Conservation (phyloP, 2,113 vertebrate genomes). For the Echinops telfairi region DNA sequence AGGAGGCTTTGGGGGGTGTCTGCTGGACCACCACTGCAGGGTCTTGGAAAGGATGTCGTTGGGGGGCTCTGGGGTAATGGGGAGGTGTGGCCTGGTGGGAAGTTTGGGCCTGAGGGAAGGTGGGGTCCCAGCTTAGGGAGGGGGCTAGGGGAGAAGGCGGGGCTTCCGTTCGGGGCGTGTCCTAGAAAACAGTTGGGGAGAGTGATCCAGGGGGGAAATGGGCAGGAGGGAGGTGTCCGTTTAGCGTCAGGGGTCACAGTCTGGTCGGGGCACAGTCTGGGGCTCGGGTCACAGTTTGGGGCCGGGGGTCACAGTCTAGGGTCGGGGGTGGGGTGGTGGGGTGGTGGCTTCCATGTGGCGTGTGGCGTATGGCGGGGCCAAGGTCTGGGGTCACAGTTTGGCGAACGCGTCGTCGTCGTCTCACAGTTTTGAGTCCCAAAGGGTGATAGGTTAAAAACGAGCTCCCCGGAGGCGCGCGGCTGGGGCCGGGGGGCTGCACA, state of each 20-base stretch:
- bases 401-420: slow-evolving; percentile 58
- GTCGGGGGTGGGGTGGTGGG: slow-evolving; percentile 81
- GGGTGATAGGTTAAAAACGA: slow-evolving; percentile 83
- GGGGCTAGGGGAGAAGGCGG: neutral
- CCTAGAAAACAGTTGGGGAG: slow-evolving; percentile 40
- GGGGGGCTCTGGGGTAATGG: slow-evolving; percentile 33
- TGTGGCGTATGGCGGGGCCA: slow-evolving; percentile 56
- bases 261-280: slow-evolving; percentile 75
- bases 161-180: slow-evolving; percentile 62
- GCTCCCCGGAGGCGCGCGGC: slow-evolving; percentile 78
- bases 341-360: slow-evolving; percentile 70
- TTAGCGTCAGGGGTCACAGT: slow-evolving; percentile 69
- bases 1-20: slow-evolving; percentile 44
- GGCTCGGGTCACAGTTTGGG: slow-evolving; percentile 80
- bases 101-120: neutral
- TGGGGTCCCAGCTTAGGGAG: neutral
- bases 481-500: slow-evolving; percentile 81
- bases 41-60: slow-evolving; percentile 19
- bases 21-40: slow-evolving; percentile 59
- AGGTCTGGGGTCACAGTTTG: slow-evolving; percentile 83
- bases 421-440: slow-evolving; percentile 84
- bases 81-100: neutral
- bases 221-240: slow-evolving; percentile 33
- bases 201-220: neutral
- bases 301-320: slow-evolving; percentile 76